Percentiles rank a stretch among this genome's conserved stretches.
Evolutionary conservation across 2,888 invertebrate genomes (phyloP).

Genomic region (Atethmia centrago): DNA sequence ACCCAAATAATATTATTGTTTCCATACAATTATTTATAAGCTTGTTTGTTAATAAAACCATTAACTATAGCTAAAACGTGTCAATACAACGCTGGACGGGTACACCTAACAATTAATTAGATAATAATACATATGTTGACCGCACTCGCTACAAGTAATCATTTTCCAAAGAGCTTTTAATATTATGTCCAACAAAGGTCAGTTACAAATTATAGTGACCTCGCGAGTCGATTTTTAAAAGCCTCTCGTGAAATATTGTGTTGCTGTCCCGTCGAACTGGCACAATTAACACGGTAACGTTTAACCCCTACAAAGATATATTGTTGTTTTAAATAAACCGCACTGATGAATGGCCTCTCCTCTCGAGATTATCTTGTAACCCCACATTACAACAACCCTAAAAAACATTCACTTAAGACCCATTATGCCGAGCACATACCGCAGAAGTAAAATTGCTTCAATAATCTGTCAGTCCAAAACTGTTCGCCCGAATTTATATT

Average conservation of each 20-base stretch:
- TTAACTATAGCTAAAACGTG: neutral
- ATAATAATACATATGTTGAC: neutral
- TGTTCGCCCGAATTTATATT: conserved; percentile 43
- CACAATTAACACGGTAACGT: conserved; percentile 70
- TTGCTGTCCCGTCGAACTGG: conserved; percentile 58
- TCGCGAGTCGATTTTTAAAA: conserved; percentile 66
- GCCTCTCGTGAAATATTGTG: conserved; percentile 68
- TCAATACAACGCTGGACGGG: neutral
- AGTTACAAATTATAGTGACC: conserved; percentile 68
- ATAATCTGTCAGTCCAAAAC: conserved; percentile 54
- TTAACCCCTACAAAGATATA: conserved; percentile 71
- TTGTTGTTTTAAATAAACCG: conserved; percentile 78
- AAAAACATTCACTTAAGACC: conserved; percentile 64
- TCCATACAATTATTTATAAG: neutral
- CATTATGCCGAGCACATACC: conserved; percentile 58
- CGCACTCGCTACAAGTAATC: conserved; percentile 16
- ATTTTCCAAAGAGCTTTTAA: conserved; percentile 42
- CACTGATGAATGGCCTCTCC: conserved; percentile 75
- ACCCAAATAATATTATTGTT: neutral
- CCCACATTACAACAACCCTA: conserved; percentile 53
- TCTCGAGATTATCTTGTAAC: conserved; percentile 59
- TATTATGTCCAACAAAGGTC: conserved; percentile 58
- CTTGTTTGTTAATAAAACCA: no score
- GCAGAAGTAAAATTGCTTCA: conserved; percentile 59
- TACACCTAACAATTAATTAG: conserved; percentile 5